Evolutionary conservation across 1,140 invertebrate species (phyloP).

Genomic region (Melitaea cinxia): DNA sequence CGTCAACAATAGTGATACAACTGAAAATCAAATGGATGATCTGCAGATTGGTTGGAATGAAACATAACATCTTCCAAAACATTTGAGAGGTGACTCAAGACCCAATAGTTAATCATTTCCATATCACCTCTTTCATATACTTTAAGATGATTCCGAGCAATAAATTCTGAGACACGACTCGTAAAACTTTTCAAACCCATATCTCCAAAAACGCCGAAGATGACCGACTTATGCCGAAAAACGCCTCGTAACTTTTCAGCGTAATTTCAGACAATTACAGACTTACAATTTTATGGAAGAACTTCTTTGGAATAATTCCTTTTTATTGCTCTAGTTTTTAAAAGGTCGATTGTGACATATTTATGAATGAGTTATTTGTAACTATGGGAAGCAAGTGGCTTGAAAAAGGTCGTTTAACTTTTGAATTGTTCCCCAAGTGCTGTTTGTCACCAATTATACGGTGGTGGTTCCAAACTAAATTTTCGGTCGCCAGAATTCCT

Average conservation of each 20-base stretch:
- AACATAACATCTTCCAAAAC: not conserved
- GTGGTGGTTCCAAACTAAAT: not conserved
- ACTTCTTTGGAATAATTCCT: conserved; percentile 58
- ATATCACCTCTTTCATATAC: not conserved
- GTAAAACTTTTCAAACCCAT: conserved; percentile 32
- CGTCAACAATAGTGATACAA: too few species aligned
- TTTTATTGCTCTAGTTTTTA: conserved; percentile 66
- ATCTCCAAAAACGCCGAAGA: conserved; percentile 43
- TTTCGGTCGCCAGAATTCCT: not conserved
- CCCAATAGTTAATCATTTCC: not conserved
- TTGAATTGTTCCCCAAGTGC: conserved; percentile 1
- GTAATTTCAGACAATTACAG: conserved; percentile 51
- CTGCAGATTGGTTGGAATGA: not conserved
- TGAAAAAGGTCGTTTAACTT: conserved; percentile 19
- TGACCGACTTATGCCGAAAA: conserved; percentile 36
- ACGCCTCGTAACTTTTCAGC: conserved; percentile 48
- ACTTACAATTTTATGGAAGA: conserved; percentile 52
- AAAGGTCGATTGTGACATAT: conserved; percentile 46
- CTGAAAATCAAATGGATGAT: too few species aligned
- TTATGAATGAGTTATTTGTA: conserved; percentile 22
- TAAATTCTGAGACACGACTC: conserved; percentile 25
- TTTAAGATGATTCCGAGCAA: conserved; percentile 9
- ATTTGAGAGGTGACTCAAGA: too few species aligned
- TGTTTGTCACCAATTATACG: conserved; percentile 21
- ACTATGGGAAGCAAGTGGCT: conserved; percentile 22